Base-by-base conservation (phyloP, 2,113 vertebrate species). In the Leptocoma aspasia region DNA sequence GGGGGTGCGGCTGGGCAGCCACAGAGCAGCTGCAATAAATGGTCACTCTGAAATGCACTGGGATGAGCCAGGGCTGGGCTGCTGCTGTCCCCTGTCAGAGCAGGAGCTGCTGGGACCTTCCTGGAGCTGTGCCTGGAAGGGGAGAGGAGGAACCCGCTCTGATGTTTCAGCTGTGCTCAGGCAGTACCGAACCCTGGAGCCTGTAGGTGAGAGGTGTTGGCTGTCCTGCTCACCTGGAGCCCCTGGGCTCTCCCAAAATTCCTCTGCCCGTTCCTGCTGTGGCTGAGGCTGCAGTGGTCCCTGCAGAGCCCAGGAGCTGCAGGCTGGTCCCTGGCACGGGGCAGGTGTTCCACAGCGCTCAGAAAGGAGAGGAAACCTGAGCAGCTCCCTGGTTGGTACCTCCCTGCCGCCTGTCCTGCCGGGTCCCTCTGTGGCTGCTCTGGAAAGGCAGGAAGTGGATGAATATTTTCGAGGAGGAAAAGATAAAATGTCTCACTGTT, bases 321-420 rank as follows among this genome's bases (percentile, higher is more conserved):
- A 2, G 39, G 2, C 53, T 7, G 70, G 0, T 4, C 7, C 37
- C 26, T 27, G 28, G 1, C 37, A 1, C 42, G 5, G 28, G 37
- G 56, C 56, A 3, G 17, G n/a, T 0, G 2, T 7, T n/a, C 57
- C 66, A 27, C 61, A 65, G n/a, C 7, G 10, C 47, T 35, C 11
- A 0, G 5, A 70, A 15, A 21, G 60, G 65, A 41, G 56, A 49
- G 30, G 4, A 53, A 30, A 33, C 10, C 82, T 4, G 42, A 54
- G 81, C 53, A n/a, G 7, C 53, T 82, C 35, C 6, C 0, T 27
- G 53, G n/a, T 11, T 22, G 49, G 4, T 4, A 0, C 0, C 0
- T 44, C 53, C 18, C 31, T 39, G 7, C 50, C 33, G 68, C 6
- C 33, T 11, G 26, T 56, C 59, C 57, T 80, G 82, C 33, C 27